phyloP scores from a whole-genome alignment of 2,888 invertebrate species.

The Mesorhabditis belari region DNA sequence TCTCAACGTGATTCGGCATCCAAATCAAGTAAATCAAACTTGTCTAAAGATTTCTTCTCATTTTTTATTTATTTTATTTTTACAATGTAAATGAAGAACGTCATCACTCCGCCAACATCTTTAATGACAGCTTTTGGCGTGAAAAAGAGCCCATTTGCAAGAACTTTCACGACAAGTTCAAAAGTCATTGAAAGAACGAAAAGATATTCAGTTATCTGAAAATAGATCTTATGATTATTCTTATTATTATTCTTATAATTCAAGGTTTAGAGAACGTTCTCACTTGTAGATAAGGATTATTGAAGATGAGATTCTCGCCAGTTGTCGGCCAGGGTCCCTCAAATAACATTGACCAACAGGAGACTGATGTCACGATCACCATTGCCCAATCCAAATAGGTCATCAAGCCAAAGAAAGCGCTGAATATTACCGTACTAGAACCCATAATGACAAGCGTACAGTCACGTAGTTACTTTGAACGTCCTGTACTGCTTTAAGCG shows the following conservation, averaged over 20 bases:
- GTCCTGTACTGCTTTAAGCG: not conserved
- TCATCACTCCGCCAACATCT: conserved; percentile 92
- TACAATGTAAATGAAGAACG: conserved; percentile 93
- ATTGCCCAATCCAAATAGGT: conserved; percentile 99
- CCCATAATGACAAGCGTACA: not conserved
- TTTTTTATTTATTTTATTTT: conserved; percentile 50
- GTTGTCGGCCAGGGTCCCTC: conserved; percentile 72
- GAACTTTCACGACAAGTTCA: conserved; percentile 85
- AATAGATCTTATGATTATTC: not conserved
- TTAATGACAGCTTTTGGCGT: conserved; percentile 94
- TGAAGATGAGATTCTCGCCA: conserved; percentile 70
- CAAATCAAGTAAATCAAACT: conserved; percentile 71
- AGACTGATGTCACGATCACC: conserved; percentile 93
- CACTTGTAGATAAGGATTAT: conserved; percentile 80
- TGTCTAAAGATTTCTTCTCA: conserved; percentile 16
- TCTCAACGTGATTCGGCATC: conserved; percentile 86
- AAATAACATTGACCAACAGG: conserved; percentile 97
- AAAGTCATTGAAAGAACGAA: conserved; percentile 98
- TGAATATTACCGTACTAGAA: conserved; percentile 55
- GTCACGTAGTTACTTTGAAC: not conserved
- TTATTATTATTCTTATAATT: too few relatives aligned
- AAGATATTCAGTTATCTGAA: conserved; percentile 76
- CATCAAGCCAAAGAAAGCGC: conserved; percentile 90
- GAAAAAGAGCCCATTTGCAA: conserved; percentile 95
- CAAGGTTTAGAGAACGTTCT: too few relatives aligned